Evolutionary conservation across 1,140 invertebrate genomes (phyloP), one percentile per base, ranked within the genome.

Genomic region (Protaetia brevitarsis): DNA sequence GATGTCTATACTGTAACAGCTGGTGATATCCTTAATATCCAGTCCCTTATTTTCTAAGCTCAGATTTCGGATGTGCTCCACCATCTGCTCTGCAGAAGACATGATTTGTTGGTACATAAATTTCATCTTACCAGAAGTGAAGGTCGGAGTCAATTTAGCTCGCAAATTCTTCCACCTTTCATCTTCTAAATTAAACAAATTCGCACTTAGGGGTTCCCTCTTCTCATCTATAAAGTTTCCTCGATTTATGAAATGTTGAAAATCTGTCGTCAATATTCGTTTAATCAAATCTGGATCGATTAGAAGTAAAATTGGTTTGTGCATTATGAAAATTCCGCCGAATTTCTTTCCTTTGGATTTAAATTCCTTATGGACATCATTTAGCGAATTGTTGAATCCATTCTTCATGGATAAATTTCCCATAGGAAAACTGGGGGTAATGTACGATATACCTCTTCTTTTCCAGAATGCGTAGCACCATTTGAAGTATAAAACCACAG

Each of bases 231-330:
- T 7, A 34, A 7, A 34, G 1, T 81, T 51, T 0, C 81, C 80
- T 57, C 82, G 74, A 72, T 84, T 81, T 31, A 76, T 75, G 68
- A 86, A 86, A 72, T 77, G 73, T 1, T 72, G 63, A 56, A 85
- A 85, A 70, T 85, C 81, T 65, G 81, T 16, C 10, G 59, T 79
- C 21, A 88, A 64, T 2, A 89, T 79, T 13, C 79, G 72, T 68
- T 86, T 87, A 0, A 87, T 79, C 0, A 89, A 69, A 6, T 85
- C 82, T 13, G 85, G 76, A 71, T 89, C 84, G 8, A 82, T 77
- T 2, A 82, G 70, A 1, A 85, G 61, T 8, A 76, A 77, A 3
- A 82, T 83, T 63, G 79, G 78, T 8, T 80, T 78, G 1, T 76
- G 75, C 45, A 83, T 78, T 11, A 78, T 79, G 67, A 82, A 84